A percentile compares a stretch with the other conserved stretches of the same genome.
Conservation (phyloP, 2,888 invertebrate species). For the Megaustenia siamemsis region DNA sequence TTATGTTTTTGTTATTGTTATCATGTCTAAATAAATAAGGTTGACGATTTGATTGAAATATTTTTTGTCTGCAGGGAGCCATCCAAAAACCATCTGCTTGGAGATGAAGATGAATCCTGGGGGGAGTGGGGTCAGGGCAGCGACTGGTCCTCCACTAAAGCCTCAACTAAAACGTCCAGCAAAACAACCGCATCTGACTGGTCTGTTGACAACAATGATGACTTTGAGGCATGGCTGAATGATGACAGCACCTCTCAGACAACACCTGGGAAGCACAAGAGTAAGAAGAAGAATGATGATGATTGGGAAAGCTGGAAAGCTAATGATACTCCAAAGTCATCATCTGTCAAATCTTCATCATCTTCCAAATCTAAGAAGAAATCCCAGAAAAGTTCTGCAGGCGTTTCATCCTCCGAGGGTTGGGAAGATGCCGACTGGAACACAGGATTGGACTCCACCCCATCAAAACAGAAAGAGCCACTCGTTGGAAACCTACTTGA, state of each 20-base stretch:
- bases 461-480: slow-evolving; percentile 70
- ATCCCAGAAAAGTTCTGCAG: slow-evolving; percentile 39
- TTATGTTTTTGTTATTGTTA: too few relatives aligned
- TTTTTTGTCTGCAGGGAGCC: slow-evolving; percentile 65
- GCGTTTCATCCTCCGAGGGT: slow-evolving; percentile 56
- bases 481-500: slow-evolving; percentile 75
- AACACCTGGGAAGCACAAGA: slow-evolving; percentile 53
- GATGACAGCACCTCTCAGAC: slow-evolving; percentile 62
- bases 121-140: slow-evolving; percentile 70
- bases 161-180: slow-evolving; percentile 38
- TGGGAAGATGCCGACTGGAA: slow-evolving; percentile 74
- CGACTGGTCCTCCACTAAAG: slow-evolving; percentile 58
- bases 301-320: slow-evolving; percentile 66
- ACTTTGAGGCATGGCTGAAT: slow-evolving; percentile 75
- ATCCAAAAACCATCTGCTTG: slow-evolving; percentile 66
- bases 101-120: slow-evolving; percentile 69
- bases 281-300: slow-evolving; percentile 60
- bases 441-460: slow-evolving; percentile 58
- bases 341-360: slow-evolving; percentile 5
- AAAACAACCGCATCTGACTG: slow-evolving; percentile 58
- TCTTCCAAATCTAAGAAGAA: slow-evolving; percentile 51
- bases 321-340: slow-evolving; percentile 50
- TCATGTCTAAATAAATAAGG: too few relatives aligned
- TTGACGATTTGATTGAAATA: too few relatives aligned
- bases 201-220: slow-evolving; percentile 65